Conservation (phyloP, 2,797 vertebrate species). For the Scarus forsteni region DNA sequence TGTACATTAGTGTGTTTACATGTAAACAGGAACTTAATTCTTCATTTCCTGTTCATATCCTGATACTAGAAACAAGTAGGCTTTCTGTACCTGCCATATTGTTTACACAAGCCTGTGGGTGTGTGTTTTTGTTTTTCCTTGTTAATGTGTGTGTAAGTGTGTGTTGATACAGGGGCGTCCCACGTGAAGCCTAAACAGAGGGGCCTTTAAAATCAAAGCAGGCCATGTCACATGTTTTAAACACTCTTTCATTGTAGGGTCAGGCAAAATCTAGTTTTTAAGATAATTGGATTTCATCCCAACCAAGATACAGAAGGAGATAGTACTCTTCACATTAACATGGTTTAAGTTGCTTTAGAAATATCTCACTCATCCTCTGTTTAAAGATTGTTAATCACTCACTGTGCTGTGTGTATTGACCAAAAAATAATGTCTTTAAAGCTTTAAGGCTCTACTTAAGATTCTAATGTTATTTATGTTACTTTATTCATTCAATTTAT, state of each 20-base stretch:
- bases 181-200: conserved; percentile 34
- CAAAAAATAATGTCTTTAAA: too few relatives aligned
- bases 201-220: conserved; percentile 40
- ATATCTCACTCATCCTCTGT: too few relatives aligned
- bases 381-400: too few relatives aligned
- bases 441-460: too few relatives aligned
- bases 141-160: conserved; percentile 12
- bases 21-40: conserved; percentile 80
- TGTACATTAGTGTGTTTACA: conserved; percentile 57
- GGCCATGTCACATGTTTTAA: conserved; percentile 7
- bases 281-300: too few relatives aligned
- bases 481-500: too few relatives aligned
- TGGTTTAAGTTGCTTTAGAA: too few relatives aligned
- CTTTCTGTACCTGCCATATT: conserved; percentile 63
- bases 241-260: conserved; percentile 4
- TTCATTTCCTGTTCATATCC: conserved; percentile 79
- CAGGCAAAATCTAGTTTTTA: too few relatives aligned
- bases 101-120: conserved; percentile 52
- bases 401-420: too few relatives aligned
- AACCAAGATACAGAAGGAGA: too few relatives aligned
- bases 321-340: too few relatives aligned
- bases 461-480: too few relatives aligned
- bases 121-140: conserved; percentile 60
- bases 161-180: conserved; percentile 24
- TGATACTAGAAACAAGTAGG: conserved; percentile 52